Evolutionary conservation across 2,113 vertebrate species (phyloP), one percentile per base, ranked within the genome.

Genomic region (Sigmodon hispidus): DNA sequence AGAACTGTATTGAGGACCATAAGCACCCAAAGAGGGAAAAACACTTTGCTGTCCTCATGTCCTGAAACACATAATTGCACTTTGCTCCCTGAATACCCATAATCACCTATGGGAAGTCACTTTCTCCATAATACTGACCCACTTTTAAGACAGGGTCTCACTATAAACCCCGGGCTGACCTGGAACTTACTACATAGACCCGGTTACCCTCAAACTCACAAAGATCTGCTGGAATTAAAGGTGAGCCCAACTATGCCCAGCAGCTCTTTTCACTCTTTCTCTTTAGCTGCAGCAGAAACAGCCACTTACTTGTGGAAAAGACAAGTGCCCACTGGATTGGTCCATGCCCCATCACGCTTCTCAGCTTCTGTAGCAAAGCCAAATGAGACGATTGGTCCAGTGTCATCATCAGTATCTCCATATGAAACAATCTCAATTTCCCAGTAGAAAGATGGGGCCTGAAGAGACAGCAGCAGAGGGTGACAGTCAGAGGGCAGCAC

Each of bases 361-460:
- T 99, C 99, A 0, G 99, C 99, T 97, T 99, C 99, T 1, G 99
- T 99, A 94, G 99, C 99, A 98, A 99, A 99, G 83, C 99, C 99
- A 92, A 99, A 99, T 0, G 99, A 99, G 95, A 99, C 99, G 50
- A 99, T 99, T 0, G 99, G 99, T 11, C 99, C 99, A 21, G 99
- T 99, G 97, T 99, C 99, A 75, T 99, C 99, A 97, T 99, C 99
- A 50, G 99, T 99, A 97, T 99, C 99, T 98, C 99, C 99, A 97
- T 99, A 99, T 98, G 99, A 99, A 98, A 99, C 99, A 19, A 99
- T 98, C 98, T 99, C 99, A 73, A 99, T 99, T 98, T 99, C 99
- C 99, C 99, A 99, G 97, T 99, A 99, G 98, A 99, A 99, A 0
- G 99, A 99, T 0, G 99, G 99, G 65, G 99, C 99, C 99, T 99